phyloP scores from a whole-genome alignment of 2,797 vertebrate genomes.

The Neostethus bicornis region DNA sequence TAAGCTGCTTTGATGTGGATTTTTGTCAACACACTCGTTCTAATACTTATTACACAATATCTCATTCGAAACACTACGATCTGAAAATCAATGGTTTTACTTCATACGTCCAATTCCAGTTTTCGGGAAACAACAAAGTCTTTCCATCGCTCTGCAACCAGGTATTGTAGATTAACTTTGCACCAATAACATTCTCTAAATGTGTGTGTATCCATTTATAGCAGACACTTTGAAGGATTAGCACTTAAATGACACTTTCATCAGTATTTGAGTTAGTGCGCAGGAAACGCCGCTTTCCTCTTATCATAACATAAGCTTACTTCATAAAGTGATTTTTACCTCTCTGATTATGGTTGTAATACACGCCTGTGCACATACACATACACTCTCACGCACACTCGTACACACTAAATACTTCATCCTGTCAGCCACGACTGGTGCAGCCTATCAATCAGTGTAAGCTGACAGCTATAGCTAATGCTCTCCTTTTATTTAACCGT shows the following conservation, averaged over 20 bases:
- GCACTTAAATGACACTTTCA: constrained; percentile 32
- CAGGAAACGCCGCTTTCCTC: constrained; percentile 42
- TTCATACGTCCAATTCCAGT: not conserved
- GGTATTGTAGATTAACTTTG: constrained; percentile 14
- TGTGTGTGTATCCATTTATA: constrained; percentile 29
- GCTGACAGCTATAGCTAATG: constrained; percentile 70
- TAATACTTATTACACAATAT: not conserved
- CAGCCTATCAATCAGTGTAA: constrained; percentile 65
- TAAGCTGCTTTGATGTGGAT: constrained; percentile 3
- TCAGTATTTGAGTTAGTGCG: constrained; percentile 35
- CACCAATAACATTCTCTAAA: constrained; percentile 17
- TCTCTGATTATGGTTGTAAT: constrained; percentile 68
- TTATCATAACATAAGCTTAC: constrained; percentile 62
- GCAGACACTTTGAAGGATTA: constrained; percentile 48
- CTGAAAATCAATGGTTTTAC: constrained; percentile 9
- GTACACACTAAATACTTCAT: constrained; percentile 62
- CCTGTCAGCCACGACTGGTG: constrained; percentile 59
- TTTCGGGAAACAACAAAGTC: not conserved
- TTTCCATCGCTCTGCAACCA: constrained; percentile 15
- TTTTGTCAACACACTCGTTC: constrained; percentile 6
- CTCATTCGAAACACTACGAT: constrained; percentile 10
- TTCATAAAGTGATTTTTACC: constrained; percentile 65
- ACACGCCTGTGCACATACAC: constrained; percentile 52
- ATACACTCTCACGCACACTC: constrained; percentile 38
- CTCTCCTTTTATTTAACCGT: constrained; percentile 62